Evolutionary conservation across 2,113 vertebrate genomes (phyloP).

Genomic region (Hiodon alosoides): DNA sequence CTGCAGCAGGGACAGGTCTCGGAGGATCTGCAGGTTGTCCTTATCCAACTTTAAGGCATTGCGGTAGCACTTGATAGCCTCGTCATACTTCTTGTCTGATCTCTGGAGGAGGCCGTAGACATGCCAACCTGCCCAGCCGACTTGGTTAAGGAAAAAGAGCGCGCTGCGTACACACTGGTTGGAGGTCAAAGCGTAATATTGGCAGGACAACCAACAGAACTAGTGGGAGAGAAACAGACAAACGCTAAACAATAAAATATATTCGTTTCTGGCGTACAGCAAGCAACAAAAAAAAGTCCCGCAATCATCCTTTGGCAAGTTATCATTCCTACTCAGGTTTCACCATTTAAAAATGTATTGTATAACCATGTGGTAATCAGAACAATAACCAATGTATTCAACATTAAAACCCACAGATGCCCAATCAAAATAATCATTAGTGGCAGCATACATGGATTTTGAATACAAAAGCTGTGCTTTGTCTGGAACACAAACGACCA

Average conservation of each 20-base stretch:
- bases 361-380: too few relatives aligned
- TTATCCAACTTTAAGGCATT: conserved; percentile 98
- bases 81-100: conserved; percentile 95
- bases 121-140: conserved; percentile 79
- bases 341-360: too few relatives aligned
- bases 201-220: not conserved
- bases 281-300: not conserved
- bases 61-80: conserved; percentile 97
- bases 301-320: too few relatives aligned
- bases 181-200: too few relatives aligned
- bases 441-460: not conserved
- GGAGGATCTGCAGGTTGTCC: conserved; percentile 96
- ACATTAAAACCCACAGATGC: too few relatives aligned
- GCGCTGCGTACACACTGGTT: not conserved
- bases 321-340: too few relatives aligned
- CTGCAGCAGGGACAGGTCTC: conserved; percentile 91
- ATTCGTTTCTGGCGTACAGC: too few relatives aligned
- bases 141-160: conserved; percentile 59
- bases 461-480: not conserved
- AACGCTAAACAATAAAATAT: not conserved
- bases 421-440: not conserved
- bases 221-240: not conserved
- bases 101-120: conserved; percentile 93
- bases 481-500: conserved; percentile 29
- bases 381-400: too few relatives aligned